A percentile compares a stretch with the other conserved stretches of the same genome.
Conservation (phyloP, 1,140 invertebrate genomes). For the Eueides isabella region DNA sequence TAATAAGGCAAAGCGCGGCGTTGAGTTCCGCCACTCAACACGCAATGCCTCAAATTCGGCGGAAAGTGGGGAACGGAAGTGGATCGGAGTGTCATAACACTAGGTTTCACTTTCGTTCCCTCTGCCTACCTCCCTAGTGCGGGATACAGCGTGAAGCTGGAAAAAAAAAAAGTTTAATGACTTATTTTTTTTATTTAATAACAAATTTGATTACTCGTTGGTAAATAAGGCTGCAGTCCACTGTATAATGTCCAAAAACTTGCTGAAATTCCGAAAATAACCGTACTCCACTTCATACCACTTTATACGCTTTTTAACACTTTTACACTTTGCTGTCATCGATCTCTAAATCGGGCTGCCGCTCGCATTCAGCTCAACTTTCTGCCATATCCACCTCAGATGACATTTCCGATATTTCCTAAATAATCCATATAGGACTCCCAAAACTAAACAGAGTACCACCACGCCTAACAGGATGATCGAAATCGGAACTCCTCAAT, state of each 20-base stretch:
- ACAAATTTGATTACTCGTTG: conserved; percentile 9
- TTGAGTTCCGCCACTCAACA: no score
- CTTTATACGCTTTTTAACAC: conserved; percentile 20
- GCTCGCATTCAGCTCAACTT: no score
- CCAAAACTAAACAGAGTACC: conserved; percentile 21
- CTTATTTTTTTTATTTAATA: no score
- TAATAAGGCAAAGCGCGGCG: no score
- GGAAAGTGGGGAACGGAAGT: no score
- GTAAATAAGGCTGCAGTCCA: conserved; percentile 27
- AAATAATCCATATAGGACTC: conserved; percentile 21
- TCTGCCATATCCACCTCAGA: conserved; percentile 5
- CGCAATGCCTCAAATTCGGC: no score
- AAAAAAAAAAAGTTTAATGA: not conserved
- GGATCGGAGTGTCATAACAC: no score
- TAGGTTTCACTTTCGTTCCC: not conserved
- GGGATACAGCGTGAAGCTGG: not conserved
- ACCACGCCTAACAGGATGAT: conserved; percentile 19
- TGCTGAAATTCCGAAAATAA: conserved; percentile 26
- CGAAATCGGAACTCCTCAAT: conserved; percentile 20
- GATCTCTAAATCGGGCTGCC: conserved; percentile 13
- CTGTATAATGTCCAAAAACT: conserved; percentile 27
- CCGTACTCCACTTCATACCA: conserved; percentile 22
- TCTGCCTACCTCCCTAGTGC: not conserved
- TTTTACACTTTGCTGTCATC: conserved; percentile 16
- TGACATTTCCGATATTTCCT: conserved; percentile 22